These are phyloP conservation scores for Dryobotodes eremita DNA, from an alignment of 2,888 invertebrate species.

Conservation along the genomic window DNA sequence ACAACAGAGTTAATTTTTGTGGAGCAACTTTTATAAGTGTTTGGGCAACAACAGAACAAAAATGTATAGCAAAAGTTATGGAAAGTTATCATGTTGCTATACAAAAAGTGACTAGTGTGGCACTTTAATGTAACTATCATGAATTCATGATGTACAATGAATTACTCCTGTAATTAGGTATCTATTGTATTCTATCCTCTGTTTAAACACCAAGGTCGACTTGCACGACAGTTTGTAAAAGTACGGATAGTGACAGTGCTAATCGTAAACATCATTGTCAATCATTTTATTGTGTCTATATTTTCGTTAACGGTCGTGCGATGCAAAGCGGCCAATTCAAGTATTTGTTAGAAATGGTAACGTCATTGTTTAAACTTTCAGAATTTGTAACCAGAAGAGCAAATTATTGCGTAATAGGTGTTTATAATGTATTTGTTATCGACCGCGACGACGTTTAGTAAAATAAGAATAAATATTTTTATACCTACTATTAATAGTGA, in stretches of 20 bases:
- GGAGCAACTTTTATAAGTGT: too few relatives aligned
- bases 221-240: background rate
- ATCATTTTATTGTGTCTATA: background rate
- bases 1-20: too few relatives aligned
- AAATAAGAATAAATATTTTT: conserved; percentile 52
- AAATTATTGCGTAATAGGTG: background rate
- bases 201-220: too few relatives aligned
- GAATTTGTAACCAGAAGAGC: background rate
- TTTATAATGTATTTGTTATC: conserved; percentile 22
- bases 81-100: too few relatives aligned
- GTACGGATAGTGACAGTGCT: background rate
- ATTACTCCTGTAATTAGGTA: background rate
- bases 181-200: background rate
- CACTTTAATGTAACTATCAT: too few relatives aligned
- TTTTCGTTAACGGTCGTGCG: background rate
- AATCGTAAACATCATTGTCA: conserved; percentile 17
- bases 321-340: background rate
- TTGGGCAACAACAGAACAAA: too few relatives aligned
- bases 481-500: background rate
- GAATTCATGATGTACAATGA: too few relatives aligned
- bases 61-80: too few relatives aligned
- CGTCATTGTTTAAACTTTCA: conserved; percentile 2
- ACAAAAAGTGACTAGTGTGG: too few relatives aligned
- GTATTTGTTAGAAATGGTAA: background rate
- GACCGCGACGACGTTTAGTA: conserved; percentile 2